Evolutionary conservation across 2,888 invertebrate genomes (phyloP).

Genomic region (Erebia ligea): DNA sequence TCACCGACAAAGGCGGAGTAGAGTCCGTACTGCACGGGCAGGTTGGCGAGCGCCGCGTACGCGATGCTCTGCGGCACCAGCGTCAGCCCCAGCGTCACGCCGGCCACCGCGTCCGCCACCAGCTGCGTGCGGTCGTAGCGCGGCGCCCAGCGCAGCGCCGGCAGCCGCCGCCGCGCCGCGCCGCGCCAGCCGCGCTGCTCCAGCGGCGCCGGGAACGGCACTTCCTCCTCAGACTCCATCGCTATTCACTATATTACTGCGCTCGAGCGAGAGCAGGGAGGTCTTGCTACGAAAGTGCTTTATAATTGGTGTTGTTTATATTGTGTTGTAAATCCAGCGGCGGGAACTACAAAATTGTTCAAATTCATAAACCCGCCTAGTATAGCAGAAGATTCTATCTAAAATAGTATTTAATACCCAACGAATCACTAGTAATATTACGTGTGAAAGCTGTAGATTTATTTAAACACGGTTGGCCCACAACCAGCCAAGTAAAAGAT

Average conservation of each 20-base stretch:
- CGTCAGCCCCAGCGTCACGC: constrained; percentile 94
- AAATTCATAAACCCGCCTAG: too few relatives aligned
- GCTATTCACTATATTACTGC: constrained; percentile 36
- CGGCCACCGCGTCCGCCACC: constrained; percentile 92
- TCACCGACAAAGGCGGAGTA: constrained; percentile 94
- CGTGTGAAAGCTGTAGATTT: too few relatives aligned
- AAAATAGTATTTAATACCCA: too few relatives aligned
- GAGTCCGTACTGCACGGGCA: constrained; percentile 95
- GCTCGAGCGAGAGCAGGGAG: constrained; percentile 22
- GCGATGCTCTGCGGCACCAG: constrained; percentile 97
- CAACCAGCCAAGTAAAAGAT: too few relatives aligned
- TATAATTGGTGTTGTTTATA: too few relatives aligned
- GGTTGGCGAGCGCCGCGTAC: constrained; percentile 92
- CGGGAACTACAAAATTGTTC: too few relatives aligned
- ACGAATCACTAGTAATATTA: too few relatives aligned
- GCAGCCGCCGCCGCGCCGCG: constrained; percentile 64
- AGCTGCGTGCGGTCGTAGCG: constrained; percentile 87
- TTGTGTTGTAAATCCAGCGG: too few relatives aligned
- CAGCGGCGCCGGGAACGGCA: constrained; percentile 38
- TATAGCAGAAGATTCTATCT: too few relatives aligned
- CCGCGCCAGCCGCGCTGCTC: constrained; percentile 36
- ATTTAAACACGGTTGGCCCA: too few relatives aligned
- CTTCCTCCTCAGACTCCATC: constrained; percentile 52
- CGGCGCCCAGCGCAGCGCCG: constrained; percentile 86
- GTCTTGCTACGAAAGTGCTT: too few relatives aligned